Evolutionary conservation across 2,888 invertebrate genomes (phyloP), one percentile per base, ranked within the genome.

Genomic region (Sarcophaga caerulescens): DNA sequence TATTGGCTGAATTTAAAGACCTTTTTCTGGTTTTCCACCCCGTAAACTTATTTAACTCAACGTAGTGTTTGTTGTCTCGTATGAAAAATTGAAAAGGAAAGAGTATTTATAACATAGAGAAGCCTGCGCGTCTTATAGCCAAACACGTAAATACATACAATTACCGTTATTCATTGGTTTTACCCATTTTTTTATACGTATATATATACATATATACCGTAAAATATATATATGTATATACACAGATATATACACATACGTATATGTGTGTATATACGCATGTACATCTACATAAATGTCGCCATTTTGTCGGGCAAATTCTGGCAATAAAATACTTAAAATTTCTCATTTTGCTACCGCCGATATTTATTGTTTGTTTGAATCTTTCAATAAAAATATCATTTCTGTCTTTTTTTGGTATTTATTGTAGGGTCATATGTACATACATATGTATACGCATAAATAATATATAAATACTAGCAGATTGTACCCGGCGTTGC

Each of bases 271-370:
- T 12, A 69, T 12, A 6, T 69, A 21, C 17, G n/a, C 21, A 70
- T 62, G 11, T 68, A 76, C 19, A 44, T 52, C n/a, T 23, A 60
- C 4, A 35, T 4, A 66, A 45, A 69, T 57, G 81, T 75, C 81
- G 75, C 81, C 81, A 81, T 81, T 81, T 81, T 70, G 81, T 81
- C 81, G 75, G 62, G 69, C 35, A 76, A 70, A 73, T 75, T 44
- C 35, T 75, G 75, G 75, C 81, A 70, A 52, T 75, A 70, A 73
- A 75, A 59, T 63, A n/a, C 21, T 21, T 35, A 44, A 76, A 76
- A 19, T 59, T 21, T 6, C 17, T 52, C 10, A 12, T 17, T 52
- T 68, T 76, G 66, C 76, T 76, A 76, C 76, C 66, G 66, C 44
- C 44, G 17, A 44, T 76, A 66, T 76, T 76, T 76, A 76, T 76